Evolutionary conservation across 2,888 invertebrate species (phyloP), one percentile per base, ranked within the genome.

Genomic region (Netelia inedita): DNA sequence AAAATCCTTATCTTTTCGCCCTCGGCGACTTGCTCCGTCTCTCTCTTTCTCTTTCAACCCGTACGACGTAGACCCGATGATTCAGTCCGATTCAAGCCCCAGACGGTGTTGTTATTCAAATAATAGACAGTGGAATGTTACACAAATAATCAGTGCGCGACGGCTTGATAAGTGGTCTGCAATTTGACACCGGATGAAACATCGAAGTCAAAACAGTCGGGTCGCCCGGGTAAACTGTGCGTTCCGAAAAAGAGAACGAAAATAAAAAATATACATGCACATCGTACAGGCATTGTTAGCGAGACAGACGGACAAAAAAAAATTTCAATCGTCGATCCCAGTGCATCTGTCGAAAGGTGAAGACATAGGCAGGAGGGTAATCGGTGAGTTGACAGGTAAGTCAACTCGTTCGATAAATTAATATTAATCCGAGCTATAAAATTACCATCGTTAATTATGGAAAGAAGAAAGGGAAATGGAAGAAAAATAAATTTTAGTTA

Each of bases 111-210:
- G 76, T 72, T 71, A 73, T 82, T 85, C 79, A 53, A 85, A 85
- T 85, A 82, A 79, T 71, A 90, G 90, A 92, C 92, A 93, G 92
- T 91, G 87, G 88, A 89, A 88, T 92, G 92, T 93, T 92, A 91
- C 89, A 89, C 89, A 91, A 92, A 92, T 90, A 91, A 91, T 91
- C 89, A 88, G 66, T 85, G 81, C 82, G 83, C 87, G 88, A 86
- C 85, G 85, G 19, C 71, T 73, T 85, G 87, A 86, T 88, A 85
- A 86, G 82, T 87, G 82, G 82, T 46, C 63, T 75, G 91, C 89
- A 91, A 92, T 89, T 87, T 86, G 86, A 92, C 90, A 92, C 92
- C 92, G 92, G 91, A 92, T 92, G 91, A 88, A 87, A 91, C 88
- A 83, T 87, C 88, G 87, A 87, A 92, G 92, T 91, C 92, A 91